Base-by-base conservation (phyloP, 2,797 vertebrate species). In the Lates japonicus region DNA sequence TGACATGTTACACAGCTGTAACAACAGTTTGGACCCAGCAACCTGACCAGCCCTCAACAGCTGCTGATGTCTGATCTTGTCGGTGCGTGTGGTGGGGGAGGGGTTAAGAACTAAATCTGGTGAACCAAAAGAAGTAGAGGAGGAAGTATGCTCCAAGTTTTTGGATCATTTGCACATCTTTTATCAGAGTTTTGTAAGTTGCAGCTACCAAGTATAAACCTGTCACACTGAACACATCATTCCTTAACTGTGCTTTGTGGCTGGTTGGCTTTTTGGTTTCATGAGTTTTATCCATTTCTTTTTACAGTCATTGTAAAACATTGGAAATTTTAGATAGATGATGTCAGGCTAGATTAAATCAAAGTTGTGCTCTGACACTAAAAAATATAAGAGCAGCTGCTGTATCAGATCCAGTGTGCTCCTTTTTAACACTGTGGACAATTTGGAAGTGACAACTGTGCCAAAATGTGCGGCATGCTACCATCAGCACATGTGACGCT, bases 11-110 rank as follows among this genome's bases (percentile, higher is more conserved):
- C 16, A 49, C 44, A 33, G n/a, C 41, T 61, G 48, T 29, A 46
- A 46, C 5, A 9, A 35, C 76, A 70, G 61, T 80, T 58, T 67
- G 68, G 48, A 73, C 25, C 55, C 73, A 73, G 70, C 68, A 77
- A 76, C 69, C 70, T 31, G 29, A 59, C 52, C 46, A 67, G 8
- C 48, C 42, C 55, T 51, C 58, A 72, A 42, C 84, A 80, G 69
- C 68, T 84, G 86, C 61, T 67, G 63, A 59, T 73, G 78, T 81
- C 72, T 76, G 68, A 81, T 80, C 75, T 39, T 61, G 37, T 74
- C 65, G 59, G 58, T 41, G 48, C 25, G 2, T 29, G 25, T 1
- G 25, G n/a, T 13, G 25, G 58, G 60, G 35, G 14, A 63, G 35
- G 62, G 62, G 49, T 65, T 69, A 58, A 68, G 62, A 74, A 66